Conservation (phyloP, 2,888 invertebrate genomes). For the Cantharis flavilabris region DNA sequence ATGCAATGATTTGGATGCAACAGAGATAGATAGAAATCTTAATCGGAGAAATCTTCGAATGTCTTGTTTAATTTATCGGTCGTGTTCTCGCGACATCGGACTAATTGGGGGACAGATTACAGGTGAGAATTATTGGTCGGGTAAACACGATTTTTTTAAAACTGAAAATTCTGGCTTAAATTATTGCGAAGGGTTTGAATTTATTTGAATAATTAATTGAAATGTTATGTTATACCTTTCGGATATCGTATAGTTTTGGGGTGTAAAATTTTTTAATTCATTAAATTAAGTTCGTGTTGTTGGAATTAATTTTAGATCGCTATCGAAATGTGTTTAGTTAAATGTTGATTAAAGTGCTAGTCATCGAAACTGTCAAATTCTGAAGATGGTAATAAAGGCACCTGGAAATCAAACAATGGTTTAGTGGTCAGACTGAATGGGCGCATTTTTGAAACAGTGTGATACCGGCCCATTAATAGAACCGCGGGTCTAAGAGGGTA, state of each 20-base stretch:
- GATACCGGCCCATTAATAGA: slow-evolving; percentile 53
- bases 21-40: slow-evolving; percentile 15
- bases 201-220: not conserved
- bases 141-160: slow-evolving; percentile 23
- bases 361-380: slow-evolving; percentile 12
- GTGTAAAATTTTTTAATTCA: not conserved
- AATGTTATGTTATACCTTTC: not conserved
- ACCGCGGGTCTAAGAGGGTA: slow-evolving; percentile 38
- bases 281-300: not conserved
- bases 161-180: not conserved
- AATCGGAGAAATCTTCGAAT: slow-evolving; percentile 35
- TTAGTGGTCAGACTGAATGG: slow-evolving; percentile 47
- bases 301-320: not conserved
- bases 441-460: slow-evolving; percentile 57
- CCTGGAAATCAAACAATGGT: slow-evolving; percentile 30
- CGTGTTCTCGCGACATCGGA: slow-evolving; percentile 45
- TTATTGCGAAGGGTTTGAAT: not conserved
- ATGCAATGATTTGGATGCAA: slow-evolving; percentile 14
- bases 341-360: not conserved
- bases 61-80: slow-evolving; percentile 47
- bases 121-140: slow-evolving; percentile 40
- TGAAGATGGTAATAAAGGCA: not conserved
- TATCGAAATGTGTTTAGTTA: not conserved
- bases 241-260: not conserved
- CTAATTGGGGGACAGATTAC: slow-evolving; percentile 46